Percentiles rank a stretch among this genome's conserved stretches.
phyloP scores from a whole-genome alignment of 2,113 vertebrate genomes.

The Australoheros scitulus region DNA sequence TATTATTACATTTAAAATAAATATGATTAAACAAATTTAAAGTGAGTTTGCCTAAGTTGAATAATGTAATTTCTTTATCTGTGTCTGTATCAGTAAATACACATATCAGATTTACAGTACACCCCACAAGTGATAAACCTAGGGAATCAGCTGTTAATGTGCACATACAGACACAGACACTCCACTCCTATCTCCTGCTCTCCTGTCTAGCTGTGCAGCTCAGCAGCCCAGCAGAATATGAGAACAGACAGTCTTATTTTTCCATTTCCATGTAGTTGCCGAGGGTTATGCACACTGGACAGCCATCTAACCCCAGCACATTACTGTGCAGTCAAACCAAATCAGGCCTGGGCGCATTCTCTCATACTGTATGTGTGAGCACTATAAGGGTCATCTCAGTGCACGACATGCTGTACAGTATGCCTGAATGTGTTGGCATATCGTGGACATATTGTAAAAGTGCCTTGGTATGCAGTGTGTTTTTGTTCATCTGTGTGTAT shows the following conservation, averaged over 20 bases:
- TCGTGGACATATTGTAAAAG: background rate
- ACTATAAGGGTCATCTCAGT: constrained; percentile 26
- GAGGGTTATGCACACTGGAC: constrained; percentile 58
- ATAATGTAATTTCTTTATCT: background rate
- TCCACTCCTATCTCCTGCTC: background rate
- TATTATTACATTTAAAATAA: background rate
- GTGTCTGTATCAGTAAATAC: background rate
- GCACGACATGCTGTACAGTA: constrained; percentile 1
- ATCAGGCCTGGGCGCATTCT: constrained; percentile 38
- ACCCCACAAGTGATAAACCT: background rate
- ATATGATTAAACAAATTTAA: background rate
- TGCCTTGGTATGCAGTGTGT: background rate
- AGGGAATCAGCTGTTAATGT: constrained; percentile 33
- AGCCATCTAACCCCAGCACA: constrained; percentile 58
- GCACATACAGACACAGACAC: constrained; percentile 2
- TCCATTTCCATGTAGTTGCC: constrained; percentile 57
- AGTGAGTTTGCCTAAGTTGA: background rate
- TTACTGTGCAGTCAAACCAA: constrained; percentile 62
- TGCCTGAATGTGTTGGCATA: background rate
- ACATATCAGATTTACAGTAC: constrained; percentile 9
- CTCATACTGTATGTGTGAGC: constrained; percentile 44
- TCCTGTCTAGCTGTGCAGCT: constrained; percentile 46
- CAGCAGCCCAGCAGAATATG: constrained; percentile 53
- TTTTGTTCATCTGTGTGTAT: background rate
- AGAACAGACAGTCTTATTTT: constrained; percentile 63